Conservation (phyloP, 2,888 invertebrate species). For the Drosophila cyrtoloma region DNA sequence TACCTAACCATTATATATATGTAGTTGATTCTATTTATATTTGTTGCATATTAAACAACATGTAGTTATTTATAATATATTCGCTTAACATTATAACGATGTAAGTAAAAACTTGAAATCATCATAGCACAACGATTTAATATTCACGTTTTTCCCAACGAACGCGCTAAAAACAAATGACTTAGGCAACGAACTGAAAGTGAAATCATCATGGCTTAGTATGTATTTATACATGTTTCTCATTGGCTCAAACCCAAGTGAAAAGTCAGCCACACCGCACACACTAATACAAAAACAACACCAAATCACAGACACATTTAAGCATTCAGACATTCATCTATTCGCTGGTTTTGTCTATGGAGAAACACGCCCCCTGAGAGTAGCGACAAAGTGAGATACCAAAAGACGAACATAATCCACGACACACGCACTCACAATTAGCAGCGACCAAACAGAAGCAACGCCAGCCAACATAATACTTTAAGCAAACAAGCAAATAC, state of each 20-base stretch:
- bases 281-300: constrained; percentile 1
- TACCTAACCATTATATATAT: not conserved
- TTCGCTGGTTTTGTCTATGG: constrained; percentile 34
- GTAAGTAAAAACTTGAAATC: not conserved
- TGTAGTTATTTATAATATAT: not conserved
- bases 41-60: not conserved
- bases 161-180: constrained; percentile 40
- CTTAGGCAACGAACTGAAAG: constrained; percentile 56
- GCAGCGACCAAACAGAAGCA: constrained; percentile 42
- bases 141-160: not conserved
- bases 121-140: not conserved
- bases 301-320: constrained; percentile 17
- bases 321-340: constrained; percentile 52
- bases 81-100: not conserved
- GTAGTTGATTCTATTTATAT: not conserved
- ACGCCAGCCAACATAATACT: constrained; percentile 37
- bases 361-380: constrained; percentile 72
- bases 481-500: constrained; percentile 32
- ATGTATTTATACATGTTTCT: constrained; percentile 46
- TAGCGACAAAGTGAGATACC: constrained; percentile 71
- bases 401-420: constrained; percentile 63
- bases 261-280: constrained; percentile 19
- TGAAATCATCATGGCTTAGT: constrained; percentile 44
- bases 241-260: constrained; percentile 55
- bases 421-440: constrained; percentile 71